These are phyloP conservation scores for Sitophilus oryzae DNA, from an alignment of 1,140 invertebrate species.

Conservation along the genomic window DNA sequence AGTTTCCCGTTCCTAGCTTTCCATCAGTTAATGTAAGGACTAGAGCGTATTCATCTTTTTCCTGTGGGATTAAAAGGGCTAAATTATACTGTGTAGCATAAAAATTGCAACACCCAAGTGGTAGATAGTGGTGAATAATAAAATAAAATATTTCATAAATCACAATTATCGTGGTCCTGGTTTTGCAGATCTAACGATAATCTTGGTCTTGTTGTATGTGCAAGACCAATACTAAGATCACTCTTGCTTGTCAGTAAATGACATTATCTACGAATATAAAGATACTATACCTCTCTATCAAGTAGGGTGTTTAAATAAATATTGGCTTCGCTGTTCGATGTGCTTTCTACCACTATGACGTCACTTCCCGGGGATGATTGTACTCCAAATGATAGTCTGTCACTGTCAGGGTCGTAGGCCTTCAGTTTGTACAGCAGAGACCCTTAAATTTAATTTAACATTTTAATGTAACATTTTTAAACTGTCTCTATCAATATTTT, in stretches of 20 bases:
- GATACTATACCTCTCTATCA: slow-evolving; percentile 72
- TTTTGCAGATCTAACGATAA: background rate
- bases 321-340: slow-evolving; percentile 73
- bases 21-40: slow-evolving; percentile 86
- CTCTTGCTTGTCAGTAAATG: background rate
- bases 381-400: slow-evolving; percentile 76
- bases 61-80: slow-evolving; percentile 45
- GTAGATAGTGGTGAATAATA: too few relatives aligned
- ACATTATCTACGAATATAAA: background rate
- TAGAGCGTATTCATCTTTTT: slow-evolving; percentile 79
- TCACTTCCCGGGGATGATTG: slow-evolving; percentile 72
- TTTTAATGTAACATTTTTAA: background rate
- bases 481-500: background rate
- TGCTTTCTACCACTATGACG: slow-evolving; percentile 76
- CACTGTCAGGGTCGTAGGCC: slow-evolving; percentile 79
- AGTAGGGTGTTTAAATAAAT: slow-evolving; percentile 83
- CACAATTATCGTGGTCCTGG: background rate
- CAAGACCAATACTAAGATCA: background rate
- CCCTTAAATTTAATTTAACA: slow-evolving; percentile 54
- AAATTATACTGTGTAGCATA: background rate
- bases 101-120: too few relatives aligned
- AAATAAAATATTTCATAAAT: background rate
- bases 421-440: slow-evolving; percentile 75
- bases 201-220: background rate
- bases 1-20: slow-evolving; percentile 78